These are phyloP conservation scores for Eremophila alpestris DNA, from an alignment of 2,797 vertebrate genomes.

Conservation along the genomic window DNA sequence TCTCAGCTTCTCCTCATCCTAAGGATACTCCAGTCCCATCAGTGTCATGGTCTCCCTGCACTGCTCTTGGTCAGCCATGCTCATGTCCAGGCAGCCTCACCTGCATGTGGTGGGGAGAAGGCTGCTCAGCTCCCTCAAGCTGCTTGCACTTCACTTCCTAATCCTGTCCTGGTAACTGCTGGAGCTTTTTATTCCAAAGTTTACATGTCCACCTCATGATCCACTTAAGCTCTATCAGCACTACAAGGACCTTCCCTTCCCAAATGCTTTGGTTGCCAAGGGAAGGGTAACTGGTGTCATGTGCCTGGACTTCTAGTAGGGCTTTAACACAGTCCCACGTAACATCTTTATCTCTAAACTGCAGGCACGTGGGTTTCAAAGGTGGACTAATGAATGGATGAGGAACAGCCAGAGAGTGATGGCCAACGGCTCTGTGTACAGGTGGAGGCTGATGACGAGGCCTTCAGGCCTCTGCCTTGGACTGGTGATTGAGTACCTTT, in stretches of 20 bases:
- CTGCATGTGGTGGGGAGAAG: too few species aligned
- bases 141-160: too few species aligned
- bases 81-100: too few species aligned
- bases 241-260: too few species aligned
- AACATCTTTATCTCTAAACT: background rate
- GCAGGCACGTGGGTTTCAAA: background rate
- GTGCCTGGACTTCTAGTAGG: background rate
- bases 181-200: too few species aligned
- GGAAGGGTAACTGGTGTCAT: too few species aligned
- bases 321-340: background rate
- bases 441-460: fast-evolving
- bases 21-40: too few species aligned
- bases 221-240: too few species aligned
- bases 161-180: too few species aligned
- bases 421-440: background rate
- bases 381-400: too few species aligned
- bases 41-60: background rate
- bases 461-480: background rate
- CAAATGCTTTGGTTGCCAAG: background rate
- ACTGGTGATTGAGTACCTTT: background rate
- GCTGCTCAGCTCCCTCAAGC: too few species aligned
- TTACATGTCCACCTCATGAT: too few species aligned
- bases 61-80: background rate
- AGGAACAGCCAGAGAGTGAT: background rate
- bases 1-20: background rate